phyloP scores from a whole-genome alignment of 2,888 invertebrate genomes.

The Oligia fasciuncula region DNA sequence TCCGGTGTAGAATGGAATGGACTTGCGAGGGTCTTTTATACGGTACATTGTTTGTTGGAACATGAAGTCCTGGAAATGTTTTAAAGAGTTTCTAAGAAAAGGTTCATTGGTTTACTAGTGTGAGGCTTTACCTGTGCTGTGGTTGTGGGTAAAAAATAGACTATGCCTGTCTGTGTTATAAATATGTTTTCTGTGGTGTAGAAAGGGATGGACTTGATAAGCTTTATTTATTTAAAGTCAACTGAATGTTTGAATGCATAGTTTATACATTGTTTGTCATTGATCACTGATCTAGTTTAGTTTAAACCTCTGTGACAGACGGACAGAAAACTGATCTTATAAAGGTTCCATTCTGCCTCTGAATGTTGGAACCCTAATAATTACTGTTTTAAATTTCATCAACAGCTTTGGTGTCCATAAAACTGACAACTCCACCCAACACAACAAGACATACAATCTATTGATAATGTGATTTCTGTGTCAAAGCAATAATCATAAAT shows the following conservation, averaged over 20 bases:
- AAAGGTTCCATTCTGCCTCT: background rate
- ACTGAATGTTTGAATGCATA: background rate
- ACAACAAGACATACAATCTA: background rate
- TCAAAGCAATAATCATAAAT: background rate
- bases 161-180: too few species aligned
- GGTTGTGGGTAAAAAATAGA: background rate
- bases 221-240: background rate
- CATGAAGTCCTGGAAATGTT: constrained; percentile 93
- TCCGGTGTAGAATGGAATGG: constrained; percentile 97
- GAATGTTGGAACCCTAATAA: background rate
- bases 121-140: background rate
- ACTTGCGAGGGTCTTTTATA: constrained; percentile 96
- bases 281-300: background rate
- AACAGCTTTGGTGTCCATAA: background rate
- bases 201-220: background rate
- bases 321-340: background rate
- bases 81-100: background rate
- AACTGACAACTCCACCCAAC: background rate
- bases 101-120: background rate
- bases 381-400: background rate
- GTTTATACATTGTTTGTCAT: background rate
- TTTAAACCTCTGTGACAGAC: background rate
- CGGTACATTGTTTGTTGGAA: constrained; percentile 99
- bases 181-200: background rate
- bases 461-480: background rate